Conservation (phyloP, 2,888 invertebrate genomes). For the Polyommatus icarus region DNA sequence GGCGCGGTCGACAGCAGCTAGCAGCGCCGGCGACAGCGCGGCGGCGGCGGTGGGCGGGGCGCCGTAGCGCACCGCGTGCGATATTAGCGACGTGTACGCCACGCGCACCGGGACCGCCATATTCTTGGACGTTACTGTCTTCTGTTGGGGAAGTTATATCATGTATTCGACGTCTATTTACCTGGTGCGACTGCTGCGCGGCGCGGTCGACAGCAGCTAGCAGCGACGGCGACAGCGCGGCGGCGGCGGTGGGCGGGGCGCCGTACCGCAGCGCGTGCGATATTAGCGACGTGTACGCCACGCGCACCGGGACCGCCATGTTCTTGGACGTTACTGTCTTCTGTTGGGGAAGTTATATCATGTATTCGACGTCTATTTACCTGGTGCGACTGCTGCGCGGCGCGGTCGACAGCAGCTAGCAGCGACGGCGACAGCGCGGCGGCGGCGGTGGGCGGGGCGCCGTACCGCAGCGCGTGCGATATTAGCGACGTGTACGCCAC, state of each 20-base stretch:
- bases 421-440: constrained; percentile 82
- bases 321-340: constrained; percentile 88
- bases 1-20: constrained; percentile 88
- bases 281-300: constrained; percentile 89
- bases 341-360: constrained; percentile 69
- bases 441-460: constrained; percentile 55
- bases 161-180: constrained; percentile 48
- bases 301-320: constrained; percentile 87
- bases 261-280: constrained; percentile 81
- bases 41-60: constrained; percentile 57
- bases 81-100: constrained; percentile 88
- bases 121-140: constrained; percentile 87
- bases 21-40: constrained; percentile 82
- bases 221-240: constrained; percentile 82
- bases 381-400: constrained; percentile 87
- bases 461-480: constrained; percentile 81
- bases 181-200: constrained; percentile 86
- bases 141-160: constrained; percentile 75
- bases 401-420: constrained; percentile 86
- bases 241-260: constrained; percentile 56
- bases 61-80: constrained; percentile 80
- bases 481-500: constrained; percentile 90
- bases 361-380: constrained; percentile 47
- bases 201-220: constrained; percentile 88
- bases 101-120: constrained; percentile 88